Evolutionary conservation across 1,140 invertebrate genomes (phyloP).

Genomic region (Drosophila ananassae): DNA sequence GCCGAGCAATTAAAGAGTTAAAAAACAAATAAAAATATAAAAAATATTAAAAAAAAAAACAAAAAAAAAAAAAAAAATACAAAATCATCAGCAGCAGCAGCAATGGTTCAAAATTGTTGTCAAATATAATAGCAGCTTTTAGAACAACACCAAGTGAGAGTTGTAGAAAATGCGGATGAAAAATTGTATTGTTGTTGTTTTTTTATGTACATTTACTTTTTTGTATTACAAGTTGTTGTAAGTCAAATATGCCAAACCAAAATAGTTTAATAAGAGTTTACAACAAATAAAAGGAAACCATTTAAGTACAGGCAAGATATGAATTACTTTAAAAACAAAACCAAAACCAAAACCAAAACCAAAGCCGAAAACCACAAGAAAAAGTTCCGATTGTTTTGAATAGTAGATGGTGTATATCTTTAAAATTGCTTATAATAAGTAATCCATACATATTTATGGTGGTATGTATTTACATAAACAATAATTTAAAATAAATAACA

Average conservation of each 20-base stretch:
- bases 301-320: constrained; percentile 41
- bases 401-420: constrained; percentile 19
- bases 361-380: constrained; percentile 28
- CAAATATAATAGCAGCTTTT: constrained; percentile 42
- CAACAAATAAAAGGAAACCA: constrained; percentile 36
- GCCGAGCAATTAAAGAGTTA: constrained; percentile 52
- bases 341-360: not conserved
- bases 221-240: constrained; percentile 49
- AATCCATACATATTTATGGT: constrained; percentile 32
- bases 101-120: constrained; percentile 55
- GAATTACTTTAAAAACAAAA: constrained; percentile 36
- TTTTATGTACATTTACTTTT: constrained; percentile 55
- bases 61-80: constrained; percentile 8
- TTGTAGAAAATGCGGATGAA: constrained; percentile 39
- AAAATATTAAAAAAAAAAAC: constrained; percentile 4
- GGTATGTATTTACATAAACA: constrained; percentile 13
- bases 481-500: constrained; percentile 7
- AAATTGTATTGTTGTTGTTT: constrained; percentile 54
- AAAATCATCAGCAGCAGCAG: constrained; percentile 12
- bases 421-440: constrained; percentile 24
- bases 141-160: constrained; percentile 48
- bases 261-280: constrained; percentile 49
- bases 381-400: constrained; percentile 45
- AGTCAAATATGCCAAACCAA: constrained; percentile 46
- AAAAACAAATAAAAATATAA: constrained; percentile 13